Percentiles rank a stretch among this genome's conserved stretches.
phyloP scores from a whole-genome alignment of 2,797 vertebrate genomes.

The Rousettus madagascariensis region DNA sequence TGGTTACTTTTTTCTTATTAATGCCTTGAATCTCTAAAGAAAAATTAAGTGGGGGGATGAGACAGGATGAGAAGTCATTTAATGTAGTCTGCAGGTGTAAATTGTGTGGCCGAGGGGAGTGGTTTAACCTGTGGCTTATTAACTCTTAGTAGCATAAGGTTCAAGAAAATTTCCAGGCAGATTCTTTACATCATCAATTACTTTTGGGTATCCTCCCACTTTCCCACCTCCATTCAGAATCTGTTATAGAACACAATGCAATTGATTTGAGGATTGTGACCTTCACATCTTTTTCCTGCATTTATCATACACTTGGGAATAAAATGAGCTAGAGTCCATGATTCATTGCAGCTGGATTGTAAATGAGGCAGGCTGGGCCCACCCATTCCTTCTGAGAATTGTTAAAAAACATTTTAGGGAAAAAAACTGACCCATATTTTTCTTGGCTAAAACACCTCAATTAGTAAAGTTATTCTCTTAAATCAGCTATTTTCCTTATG shows the following conservation, averaged over 20 bases:
- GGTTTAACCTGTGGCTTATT: neutral
- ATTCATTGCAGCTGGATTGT: slow-evolving; percentile 61
- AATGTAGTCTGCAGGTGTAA: neutral
- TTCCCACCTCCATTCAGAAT: neutral
- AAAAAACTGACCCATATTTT: slow-evolving; percentile 54
- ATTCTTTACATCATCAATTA: slow-evolving; percentile 1
- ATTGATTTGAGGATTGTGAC: neutral
- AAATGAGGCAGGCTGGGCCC: slow-evolving; percentile 1
- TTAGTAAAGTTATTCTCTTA: slow-evolving; percentile 56
- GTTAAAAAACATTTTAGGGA: slow-evolving; percentile 24
- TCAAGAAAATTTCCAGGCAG: slow-evolving; percentile 19
- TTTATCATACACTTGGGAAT: slow-evolving; percentile 32
- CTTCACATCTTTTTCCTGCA: slow-evolving; percentile 32
- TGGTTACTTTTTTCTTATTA: slow-evolving; percentile 9
- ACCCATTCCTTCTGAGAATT: slow-evolving; percentile 64
- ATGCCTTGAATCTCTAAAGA: slow-evolving; percentile 26
- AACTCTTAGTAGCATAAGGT: neutral
- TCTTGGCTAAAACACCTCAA: slow-evolving; percentile 49
- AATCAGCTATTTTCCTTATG: slow-evolving; percentile 27
- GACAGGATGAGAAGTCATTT: neutral
- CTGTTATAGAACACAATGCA: neutral
- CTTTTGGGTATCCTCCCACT: neutral
- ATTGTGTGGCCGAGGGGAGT: neutral
- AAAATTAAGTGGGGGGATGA: neutral
- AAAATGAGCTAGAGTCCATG: slow-evolving; percentile 25